phyloP scores from a whole-genome alignment of 2,113 vertebrate species.

The Casuarius casuarius region DNA sequence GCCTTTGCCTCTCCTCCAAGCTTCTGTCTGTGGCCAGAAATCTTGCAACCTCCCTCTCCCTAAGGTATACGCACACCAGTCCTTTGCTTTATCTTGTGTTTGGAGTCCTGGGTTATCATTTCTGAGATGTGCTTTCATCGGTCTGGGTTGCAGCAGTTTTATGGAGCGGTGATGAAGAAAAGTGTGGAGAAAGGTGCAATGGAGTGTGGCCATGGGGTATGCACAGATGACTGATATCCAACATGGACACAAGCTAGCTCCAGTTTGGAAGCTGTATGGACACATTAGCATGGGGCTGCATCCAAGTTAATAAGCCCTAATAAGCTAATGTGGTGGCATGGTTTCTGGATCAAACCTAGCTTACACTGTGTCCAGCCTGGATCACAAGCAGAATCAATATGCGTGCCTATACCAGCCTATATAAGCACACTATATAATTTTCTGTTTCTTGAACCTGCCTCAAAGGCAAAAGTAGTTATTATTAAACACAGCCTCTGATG shows the following conservation, averaged over 20 bases:
- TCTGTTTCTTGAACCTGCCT: neutral
- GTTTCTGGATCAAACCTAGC: neutral
- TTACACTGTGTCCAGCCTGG: rapidly evolving
- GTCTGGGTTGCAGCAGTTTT: neutral
- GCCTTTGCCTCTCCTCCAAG: neutral
- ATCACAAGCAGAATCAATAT: neutral
- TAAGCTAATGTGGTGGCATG: neutral
- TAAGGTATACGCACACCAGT: too few species aligned
- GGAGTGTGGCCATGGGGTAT: rapidly evolving
- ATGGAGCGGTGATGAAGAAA: neutral
- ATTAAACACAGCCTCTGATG: neutral
- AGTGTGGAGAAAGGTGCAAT: neutral
- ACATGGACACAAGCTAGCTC: neutral
- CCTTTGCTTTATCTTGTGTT: neutral
- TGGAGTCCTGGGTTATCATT: neutral
- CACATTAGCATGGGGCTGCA: neutral
- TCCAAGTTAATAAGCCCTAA: neutral
- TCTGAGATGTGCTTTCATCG: neutral
- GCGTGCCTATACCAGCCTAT: neutral
- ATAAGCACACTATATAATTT: neutral
- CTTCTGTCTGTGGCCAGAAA: neutral
- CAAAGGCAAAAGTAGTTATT: neutral
- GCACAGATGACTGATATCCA: neutral
- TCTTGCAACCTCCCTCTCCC: neutral
- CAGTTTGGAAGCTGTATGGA: neutral